Conservation (phyloP, 2,888 invertebrate species). For the Mylabris sibirica region DNA sequence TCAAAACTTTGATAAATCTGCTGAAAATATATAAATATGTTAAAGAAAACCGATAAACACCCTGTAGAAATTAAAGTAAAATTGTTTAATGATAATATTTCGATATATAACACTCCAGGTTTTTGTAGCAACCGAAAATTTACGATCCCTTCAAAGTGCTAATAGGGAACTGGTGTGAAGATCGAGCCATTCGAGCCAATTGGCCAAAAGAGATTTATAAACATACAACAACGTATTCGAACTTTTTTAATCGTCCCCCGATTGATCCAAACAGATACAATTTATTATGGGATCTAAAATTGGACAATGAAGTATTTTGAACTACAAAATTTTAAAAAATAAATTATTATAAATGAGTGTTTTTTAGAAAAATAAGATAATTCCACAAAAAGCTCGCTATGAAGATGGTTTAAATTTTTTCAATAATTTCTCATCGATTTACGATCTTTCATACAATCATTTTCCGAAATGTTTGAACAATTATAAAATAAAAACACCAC, state of each 20-base stretch:
- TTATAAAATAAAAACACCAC: constrained; percentile 60
- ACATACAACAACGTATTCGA: constrained; percentile 4
- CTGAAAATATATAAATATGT: neutral
- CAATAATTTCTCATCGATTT: constrained; percentile 63
- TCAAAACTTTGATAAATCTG: neutral
- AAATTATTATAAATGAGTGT: constrained; percentile 10
- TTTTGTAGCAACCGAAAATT: constrained; percentile 37
- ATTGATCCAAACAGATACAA: neutral
- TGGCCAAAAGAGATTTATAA: constrained; percentile 14
- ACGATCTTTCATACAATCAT: constrained; percentile 66
- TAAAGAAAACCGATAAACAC: neutral
- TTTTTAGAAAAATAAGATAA: constrained; percentile 60
- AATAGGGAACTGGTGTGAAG: constrained; percentile 48
- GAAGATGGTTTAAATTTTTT: constrained; percentile 60
- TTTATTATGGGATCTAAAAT: constrained; percentile 33
- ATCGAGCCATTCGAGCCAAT: constrained; percentile 25
- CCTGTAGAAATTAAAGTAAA: neutral
- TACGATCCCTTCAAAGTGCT: constrained; percentile 39
- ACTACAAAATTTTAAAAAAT: constrained; percentile 18
- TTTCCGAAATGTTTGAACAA: constrained; percentile 63
- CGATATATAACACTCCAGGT: neutral
- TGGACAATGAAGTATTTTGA: constrained; percentile 35
- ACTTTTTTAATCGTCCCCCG: constrained; percentile 5
- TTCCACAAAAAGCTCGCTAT: constrained; percentile 61
- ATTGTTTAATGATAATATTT: neutral